Base-by-base conservation (phyloP, 2,797 vertebrate genomes). In the Ispidina lecontei region DNA sequence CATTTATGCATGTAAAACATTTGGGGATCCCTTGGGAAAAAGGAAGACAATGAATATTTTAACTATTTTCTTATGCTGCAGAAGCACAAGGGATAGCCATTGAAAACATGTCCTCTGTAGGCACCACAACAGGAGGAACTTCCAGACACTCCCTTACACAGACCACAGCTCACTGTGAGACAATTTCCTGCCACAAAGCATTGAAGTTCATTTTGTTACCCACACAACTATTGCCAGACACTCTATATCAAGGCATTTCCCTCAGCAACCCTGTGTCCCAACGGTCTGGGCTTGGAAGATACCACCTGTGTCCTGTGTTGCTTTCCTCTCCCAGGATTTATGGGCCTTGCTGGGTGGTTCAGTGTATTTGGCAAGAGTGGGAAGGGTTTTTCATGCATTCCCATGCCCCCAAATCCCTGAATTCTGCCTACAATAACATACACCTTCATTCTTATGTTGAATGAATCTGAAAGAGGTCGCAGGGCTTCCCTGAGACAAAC, bases 1-100 rank as follows among this genome's bases (percentile, higher is more conserved):
- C 89, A 21, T 78, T 90, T 75, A 35, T n/a, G 26, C 54, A 35
- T 31, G 44, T 28, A 22, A 87, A 86, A 59, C 33, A 20, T 49
- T 52, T 59, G 14, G 33, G 85, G 63, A 81, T 86, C 89, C 91
- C 91, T 75, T 26, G 63, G 79, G 79, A 64, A 72, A 25, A 47
- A 46, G 71, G 25, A 62, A 71, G 33, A 58, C 72, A 65, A 71
- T 81, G 37, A 69, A 75, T 73, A 70, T 90, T 95, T 95, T 12
- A 81, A 85, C 54, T 85, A 89, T 85, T 87, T 89, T 69, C 75
- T 69, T 52, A 11, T 41, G 59, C 52, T 86, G 81, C 39, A 18
- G 62, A 58, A 63, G 44, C n/a, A 75, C 31, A 43, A 46, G 63
- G 59, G 76, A 22, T 55, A 69, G 21, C 55, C 51, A 20, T 7